Evolutionary conservation across 2,888 invertebrate species (phyloP).

Genomic region (Perdita meconis): DNA sequence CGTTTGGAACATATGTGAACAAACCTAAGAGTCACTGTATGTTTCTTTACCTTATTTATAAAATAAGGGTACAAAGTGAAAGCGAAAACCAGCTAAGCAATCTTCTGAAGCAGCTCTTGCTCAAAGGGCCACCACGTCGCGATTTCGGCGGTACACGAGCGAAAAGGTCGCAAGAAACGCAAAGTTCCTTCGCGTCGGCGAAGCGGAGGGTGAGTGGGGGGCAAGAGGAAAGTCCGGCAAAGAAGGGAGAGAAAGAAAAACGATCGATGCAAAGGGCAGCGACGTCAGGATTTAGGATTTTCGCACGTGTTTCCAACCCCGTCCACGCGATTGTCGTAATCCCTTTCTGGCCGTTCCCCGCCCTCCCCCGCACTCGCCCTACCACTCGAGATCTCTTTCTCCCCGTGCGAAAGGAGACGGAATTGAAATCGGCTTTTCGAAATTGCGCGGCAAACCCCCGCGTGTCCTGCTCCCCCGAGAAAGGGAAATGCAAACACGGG

Average conservation of each 20-base stretch:
- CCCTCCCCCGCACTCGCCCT: constrained; percentile 45
- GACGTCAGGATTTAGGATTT: constrained; percentile 72
- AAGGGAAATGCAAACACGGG: constrained; percentile 82
- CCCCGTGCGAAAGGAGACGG: constrained; percentile 76
- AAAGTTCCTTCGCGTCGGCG: not conserved
- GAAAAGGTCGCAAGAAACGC: not conserved
- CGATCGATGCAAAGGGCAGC: constrained; percentile 65
- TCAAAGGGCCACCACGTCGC: no score
- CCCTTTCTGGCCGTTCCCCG: constrained; percentile 63
- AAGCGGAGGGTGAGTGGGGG: no score
- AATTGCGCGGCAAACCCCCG: constrained; percentile 78
- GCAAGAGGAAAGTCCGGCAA: no score
- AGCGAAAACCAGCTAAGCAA: no score
- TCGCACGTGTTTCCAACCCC: constrained; percentile 73
- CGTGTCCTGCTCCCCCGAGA: constrained; percentile 64
- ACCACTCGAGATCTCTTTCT: constrained; percentile 76
- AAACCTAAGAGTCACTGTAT: no score
- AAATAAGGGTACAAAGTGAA: no score
- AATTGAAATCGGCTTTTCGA: constrained; percentile 83
- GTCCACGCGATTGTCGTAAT: constrained; percentile 74
- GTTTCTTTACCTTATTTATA: no score
- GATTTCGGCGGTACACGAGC: no score
- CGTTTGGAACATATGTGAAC: no score
- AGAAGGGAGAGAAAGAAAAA: constrained; percentile 18
- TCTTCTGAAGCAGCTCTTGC: no score